A percentile compares a stretch with the other conserved stretches of the same genome.
These are phyloP conservation scores for Chloromyia formosa DNA, from an alignment of 2,888 invertebrate species.

Conservation along the genomic window DNA sequence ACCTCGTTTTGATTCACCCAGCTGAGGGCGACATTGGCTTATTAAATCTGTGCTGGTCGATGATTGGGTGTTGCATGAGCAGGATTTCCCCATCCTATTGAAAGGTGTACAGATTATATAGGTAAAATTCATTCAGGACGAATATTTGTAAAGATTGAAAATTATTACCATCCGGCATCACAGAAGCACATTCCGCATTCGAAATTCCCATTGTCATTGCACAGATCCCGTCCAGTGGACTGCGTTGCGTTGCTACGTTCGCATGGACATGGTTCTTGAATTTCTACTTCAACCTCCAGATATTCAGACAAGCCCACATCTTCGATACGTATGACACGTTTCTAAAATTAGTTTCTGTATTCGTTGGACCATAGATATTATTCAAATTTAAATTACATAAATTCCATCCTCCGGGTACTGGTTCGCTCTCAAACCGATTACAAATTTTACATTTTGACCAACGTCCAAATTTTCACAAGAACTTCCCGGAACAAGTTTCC, in stretches of 20 bases:
- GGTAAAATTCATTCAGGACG: background rate
- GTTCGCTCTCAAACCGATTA: slow-evolving; percentile 69
- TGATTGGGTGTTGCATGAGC: slow-evolving; percentile 57
- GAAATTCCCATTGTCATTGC: slow-evolving; percentile 67
- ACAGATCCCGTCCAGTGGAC: slow-evolving; percentile 59
- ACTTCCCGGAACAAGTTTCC: slow-evolving; percentile 65
- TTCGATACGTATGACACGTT: slow-evolving; percentile 71
- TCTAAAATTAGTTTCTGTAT: slow-evolving; percentile 54
- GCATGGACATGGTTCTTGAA: slow-evolving; percentile 79
- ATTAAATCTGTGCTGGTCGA: slow-evolving; percentile 57
- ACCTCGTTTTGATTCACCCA: slow-evolving; percentile 58
- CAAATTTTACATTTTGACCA: slow-evolving; percentile 72
- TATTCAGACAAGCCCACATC: slow-evolving; percentile 80
- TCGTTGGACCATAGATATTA: background rate
- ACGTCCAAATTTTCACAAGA: slow-evolving; percentile 71
- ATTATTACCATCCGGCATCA: slow-evolving; percentile 69
- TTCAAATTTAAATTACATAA: slow-evolving; percentile 58
- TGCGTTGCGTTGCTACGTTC: slow-evolving; percentile 56
- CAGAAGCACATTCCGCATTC: slow-evolving; percentile 74
- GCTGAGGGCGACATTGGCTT: slow-evolving; percentile 60
- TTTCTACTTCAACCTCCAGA: slow-evolving; percentile 75
- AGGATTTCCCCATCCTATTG: slow-evolving; percentile 57
- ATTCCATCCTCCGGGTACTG: slow-evolving; percentile 67
- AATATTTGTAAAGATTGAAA: background rate
- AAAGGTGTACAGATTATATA: background rate